These are phyloP conservation scores for Felis chaus DNA, from an alignment of 2,113 vertebrate genomes.

Conservation along the genomic window DNA sequence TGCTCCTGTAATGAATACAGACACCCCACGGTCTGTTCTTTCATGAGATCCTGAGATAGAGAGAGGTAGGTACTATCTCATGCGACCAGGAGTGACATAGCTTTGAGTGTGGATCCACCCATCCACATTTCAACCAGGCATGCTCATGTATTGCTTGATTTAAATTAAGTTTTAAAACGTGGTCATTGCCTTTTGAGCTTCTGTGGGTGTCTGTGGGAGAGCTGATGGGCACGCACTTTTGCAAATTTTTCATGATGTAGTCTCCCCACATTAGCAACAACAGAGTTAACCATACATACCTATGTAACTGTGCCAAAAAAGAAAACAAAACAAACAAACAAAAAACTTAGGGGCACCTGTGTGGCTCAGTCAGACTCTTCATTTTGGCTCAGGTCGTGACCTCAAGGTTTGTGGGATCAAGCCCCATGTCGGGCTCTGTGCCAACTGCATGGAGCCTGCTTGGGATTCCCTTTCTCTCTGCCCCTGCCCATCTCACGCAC, in stretches of 20 bases:
- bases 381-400: too few relatives aligned
- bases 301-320: too few relatives aligned
- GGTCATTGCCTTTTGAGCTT: neutral
- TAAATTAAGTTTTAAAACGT: neutral
- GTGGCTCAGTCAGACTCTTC: too few relatives aligned
- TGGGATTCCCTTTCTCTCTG: too few relatives aligned
- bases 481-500: too few relatives aligned
- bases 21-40: neutral
- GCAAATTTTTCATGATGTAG: neutral
- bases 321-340: too few relatives aligned
- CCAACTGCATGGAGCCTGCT: too few relatives aligned
- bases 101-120: accelerated
- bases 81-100: accelerated
- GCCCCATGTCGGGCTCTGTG: too few relatives aligned
- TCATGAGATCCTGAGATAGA: neutral
- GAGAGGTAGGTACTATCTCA: neutral
- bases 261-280: neutral
- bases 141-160: neutral
- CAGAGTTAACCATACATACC: neutral
- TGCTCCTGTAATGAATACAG: neutral
- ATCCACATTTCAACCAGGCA: too few relatives aligned
- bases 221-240: neutral
- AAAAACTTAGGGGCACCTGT: too few relatives aligned
- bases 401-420: too few relatives aligned
- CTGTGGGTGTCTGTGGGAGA: neutral